phyloP scores from a whole-genome alignment of 2,113 vertebrate genomes.

The Neogale vison region DNA sequence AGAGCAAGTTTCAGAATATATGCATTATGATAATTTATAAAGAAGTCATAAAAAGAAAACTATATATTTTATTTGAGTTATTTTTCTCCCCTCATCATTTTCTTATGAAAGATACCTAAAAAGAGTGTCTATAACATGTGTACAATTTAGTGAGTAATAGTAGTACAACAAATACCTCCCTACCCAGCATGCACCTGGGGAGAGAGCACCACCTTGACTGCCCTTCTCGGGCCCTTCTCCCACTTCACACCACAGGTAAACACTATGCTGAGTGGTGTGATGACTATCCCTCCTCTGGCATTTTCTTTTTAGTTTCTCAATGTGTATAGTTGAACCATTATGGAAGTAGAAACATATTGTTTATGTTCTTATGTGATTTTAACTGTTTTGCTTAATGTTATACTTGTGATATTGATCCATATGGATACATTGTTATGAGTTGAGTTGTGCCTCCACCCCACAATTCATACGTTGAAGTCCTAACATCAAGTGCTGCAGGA shows the following conservation, averaged over 20 bases:
- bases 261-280: neutral
- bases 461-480: neutral
- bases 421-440: neutral
- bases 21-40: neutral
- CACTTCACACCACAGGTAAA: neutral
- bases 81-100: neutral
- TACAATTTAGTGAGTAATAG: neutral
- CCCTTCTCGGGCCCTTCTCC: no score
- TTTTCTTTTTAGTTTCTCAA: neutral
- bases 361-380: neutral
- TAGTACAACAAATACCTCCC: neutral
- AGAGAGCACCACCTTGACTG: neutral
- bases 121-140: neutral
- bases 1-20: neutral
- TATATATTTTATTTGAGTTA: neutral
- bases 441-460: neutral
- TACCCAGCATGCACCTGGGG: neutral
- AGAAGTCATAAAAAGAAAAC: neutral
- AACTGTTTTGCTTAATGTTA: neutral
- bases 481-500: neutral
- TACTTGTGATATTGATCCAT: neutral
- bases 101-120: neutral
- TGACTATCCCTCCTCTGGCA: neutral
- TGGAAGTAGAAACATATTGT: neutral
- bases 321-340: neutral